Base-by-base conservation (phyloP, 2,797 vertebrate genomes). In the Schizothorax lantsangensis region DNA sequence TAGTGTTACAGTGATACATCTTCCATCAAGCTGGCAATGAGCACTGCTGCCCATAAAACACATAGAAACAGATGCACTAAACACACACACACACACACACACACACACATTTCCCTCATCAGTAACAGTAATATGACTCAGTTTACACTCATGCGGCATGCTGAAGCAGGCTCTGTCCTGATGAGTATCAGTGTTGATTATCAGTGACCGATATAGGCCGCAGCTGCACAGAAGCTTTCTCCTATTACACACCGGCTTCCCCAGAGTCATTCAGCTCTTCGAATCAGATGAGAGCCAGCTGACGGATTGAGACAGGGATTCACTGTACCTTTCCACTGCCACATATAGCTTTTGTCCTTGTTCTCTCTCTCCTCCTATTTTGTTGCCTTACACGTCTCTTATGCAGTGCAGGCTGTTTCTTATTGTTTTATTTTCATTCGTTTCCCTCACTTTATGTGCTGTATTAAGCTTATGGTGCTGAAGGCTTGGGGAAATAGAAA, bases 251-350 rank as follows among this genome's bases (percentile, higher is more conserved):
- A 69, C 0, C 40, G 7, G 36, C 78, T 81, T 84, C 36, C 62
- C 62, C 62, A 36, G 49, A 71, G 74, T 59, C 12, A 52, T 74
- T 52, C 72, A 75, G 11, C 3, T 5, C n/a, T 71, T 21, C 2
- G 5, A 73, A 8, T 71, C 77, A 38, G 49, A 59, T 30, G 71
- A 74, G 59, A 78, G n/a, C 54, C 79, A 54, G 85, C 82, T 84
- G 77, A 80, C 36, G 14, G 33, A 79, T 43, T 14, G 33, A 66
- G 62, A 75, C 47, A 81, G 69, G 68, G 69, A 82, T 85, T 85
- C 64, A 38, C 80, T 72, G 84, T 82, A 52, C 84, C 73, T 78
- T 85, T 82, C 79, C 62, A 68, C 38, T 45, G 84, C 84, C 84
- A 7, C 66, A 74, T 81, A 52, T 74, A 81, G 77, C 26, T 57